Percentiles rank a stretch among this genome's conserved stretches.
Conservation (phyloP, 2,797 vertebrate species). For the Argentina silus region DNA sequence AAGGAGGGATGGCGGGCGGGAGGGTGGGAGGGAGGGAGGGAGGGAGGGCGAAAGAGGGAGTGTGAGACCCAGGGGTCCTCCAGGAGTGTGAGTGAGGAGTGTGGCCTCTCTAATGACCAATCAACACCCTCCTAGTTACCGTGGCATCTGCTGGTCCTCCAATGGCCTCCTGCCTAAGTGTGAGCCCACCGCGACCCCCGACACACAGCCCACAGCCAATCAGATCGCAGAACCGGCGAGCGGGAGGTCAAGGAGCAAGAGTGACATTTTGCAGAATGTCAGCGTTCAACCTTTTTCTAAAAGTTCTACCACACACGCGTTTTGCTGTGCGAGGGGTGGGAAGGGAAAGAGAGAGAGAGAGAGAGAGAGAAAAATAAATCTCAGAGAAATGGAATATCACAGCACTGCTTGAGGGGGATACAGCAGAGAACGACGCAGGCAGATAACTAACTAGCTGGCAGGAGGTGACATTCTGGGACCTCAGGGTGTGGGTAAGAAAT, state of each 20-base stretch:
- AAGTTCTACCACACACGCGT: slow-evolving; percentile 60
- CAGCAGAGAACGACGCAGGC: slow-evolving; percentile 40
- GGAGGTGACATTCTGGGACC: slow-evolving; percentile 59
- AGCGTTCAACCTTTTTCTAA: slow-evolving; percentile 68
- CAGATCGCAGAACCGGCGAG: slow-evolving; percentile 52
- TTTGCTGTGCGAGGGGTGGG: slow-evolving; percentile 49
- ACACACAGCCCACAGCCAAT: slow-evolving; percentile 69
- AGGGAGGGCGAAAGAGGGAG: slow-evolving; percentile 23
- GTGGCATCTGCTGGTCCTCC: slow-evolving; percentile 76
- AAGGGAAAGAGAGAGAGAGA: slow-evolving; percentile 1
- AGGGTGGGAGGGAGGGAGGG: slow-evolving; percentile 58
- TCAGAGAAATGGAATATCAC: slow-evolving; percentile 45
- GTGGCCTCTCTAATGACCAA: slow-evolving; percentile 80
- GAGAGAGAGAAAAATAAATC: slow-evolving; percentile 11
- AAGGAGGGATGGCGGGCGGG: slow-evolving; percentile 41
- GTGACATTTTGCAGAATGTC: slow-evolving; percentile 72
- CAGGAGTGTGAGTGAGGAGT: slow-evolving; percentile 66
- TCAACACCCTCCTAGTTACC: slow-evolving; percentile 79
- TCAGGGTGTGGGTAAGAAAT: slow-evolving; percentile 44
- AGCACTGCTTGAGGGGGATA: slow-evolving; percentile 54
- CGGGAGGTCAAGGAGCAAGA: slow-evolving; percentile 68
- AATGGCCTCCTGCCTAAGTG: slow-evolving; percentile 70
- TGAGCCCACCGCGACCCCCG: slow-evolving; percentile 65
- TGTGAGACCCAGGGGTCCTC: slow-evolving; percentile 63
- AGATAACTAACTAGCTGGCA: slow-evolving; percentile 59